Conservation (phyloP, 2,888 invertebrate species). For the Agrochola macilenta region DNA sequence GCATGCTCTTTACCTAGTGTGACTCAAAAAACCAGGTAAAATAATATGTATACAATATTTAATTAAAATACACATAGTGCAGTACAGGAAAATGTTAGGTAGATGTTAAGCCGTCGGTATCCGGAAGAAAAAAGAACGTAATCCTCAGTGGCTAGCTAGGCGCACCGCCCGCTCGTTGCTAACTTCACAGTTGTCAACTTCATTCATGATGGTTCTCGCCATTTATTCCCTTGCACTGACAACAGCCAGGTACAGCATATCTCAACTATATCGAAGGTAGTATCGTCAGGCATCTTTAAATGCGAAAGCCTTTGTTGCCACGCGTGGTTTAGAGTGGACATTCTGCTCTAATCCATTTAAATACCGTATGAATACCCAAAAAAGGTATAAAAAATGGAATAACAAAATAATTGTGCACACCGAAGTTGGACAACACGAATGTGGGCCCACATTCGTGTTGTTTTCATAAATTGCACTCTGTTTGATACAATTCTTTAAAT, state of each 20-base stretch:
- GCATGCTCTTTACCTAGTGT: not conserved
- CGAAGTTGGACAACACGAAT: no score
- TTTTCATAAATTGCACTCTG: conserved; percentile 77
- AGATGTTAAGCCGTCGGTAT: no score
- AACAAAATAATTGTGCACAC: conserved; percentile 69
- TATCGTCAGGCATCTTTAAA: no score
- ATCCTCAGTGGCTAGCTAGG: not conserved
- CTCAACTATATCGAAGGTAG: not conserved
- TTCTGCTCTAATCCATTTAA: conserved; percentile 34
- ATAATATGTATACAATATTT: not conserved
- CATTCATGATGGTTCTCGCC: not conserved
- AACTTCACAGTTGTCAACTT: not conserved
- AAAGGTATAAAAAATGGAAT: conserved; percentile 73
- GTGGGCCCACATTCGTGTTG: conserved; percentile 56
- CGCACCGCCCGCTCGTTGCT: not conserved
- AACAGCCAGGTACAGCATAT: not conserved
- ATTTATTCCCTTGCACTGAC: not conserved
- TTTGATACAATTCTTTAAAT: conserved; percentile 71
- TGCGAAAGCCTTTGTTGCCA: not conserved
- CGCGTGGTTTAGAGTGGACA: conserved; percentile 9
- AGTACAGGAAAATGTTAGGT: not conserved
- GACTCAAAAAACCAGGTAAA: not conserved
- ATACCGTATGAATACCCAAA: conserved; percentile 54
- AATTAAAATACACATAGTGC: not conserved
- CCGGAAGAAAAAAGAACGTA: not conserved